Base-by-base conservation (phyloP, 1,140 invertebrate species). In the Drosophila ohnishii region DNA sequence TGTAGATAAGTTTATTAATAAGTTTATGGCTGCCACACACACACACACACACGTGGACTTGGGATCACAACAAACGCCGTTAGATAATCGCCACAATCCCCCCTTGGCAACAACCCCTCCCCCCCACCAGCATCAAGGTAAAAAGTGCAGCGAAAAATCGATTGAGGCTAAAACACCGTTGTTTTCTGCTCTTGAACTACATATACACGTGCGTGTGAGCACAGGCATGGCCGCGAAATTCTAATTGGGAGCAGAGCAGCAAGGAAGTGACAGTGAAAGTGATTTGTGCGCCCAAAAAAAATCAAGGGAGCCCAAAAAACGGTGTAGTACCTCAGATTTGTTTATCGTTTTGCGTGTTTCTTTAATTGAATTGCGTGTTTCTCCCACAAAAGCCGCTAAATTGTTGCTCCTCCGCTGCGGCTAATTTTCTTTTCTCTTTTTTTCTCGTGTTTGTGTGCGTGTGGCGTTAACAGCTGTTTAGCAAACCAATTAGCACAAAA, bases 1-100 rank as follows among this genome's bases (percentile, higher is more conserved):
- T 57, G 50, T 58, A 85, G 45, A 85, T 75, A 69, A 67, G 82
- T 86, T 86, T 86, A 86, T 86, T 87, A 86, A 86, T 86, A 86
- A 82, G 77, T 87, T 82, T 59, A 55, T 39, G 32, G 34, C 57
- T 58, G 42, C 5, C 60, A 48, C 25, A 58, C 58, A 45, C 44
- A 22, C 11, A 37, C 32, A 28, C 11, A 5, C 47, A 30, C 37
- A 14, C 22, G 16, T 19, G 45, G 22, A 11, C 10, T 57, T 47
- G 35, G 64, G 73, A 72, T 71, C 75, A 79, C 45, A 80, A 77
- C 63, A 78, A 80, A 75, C 57, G 66, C 70, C 69, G 59, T 76
- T 76, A 76, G 72, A 75, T 76, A 76, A 76, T 75, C 55, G 51
- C 42, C 35, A 40, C 22, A 11, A 28, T 25, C 14, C 34, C 40